A percentile compares a stretch with the other conserved stretches of the same genome.
phyloP scores from a whole-genome alignment of 2,797 vertebrate genomes.

The Pagetopsis macropterus region DNA sequence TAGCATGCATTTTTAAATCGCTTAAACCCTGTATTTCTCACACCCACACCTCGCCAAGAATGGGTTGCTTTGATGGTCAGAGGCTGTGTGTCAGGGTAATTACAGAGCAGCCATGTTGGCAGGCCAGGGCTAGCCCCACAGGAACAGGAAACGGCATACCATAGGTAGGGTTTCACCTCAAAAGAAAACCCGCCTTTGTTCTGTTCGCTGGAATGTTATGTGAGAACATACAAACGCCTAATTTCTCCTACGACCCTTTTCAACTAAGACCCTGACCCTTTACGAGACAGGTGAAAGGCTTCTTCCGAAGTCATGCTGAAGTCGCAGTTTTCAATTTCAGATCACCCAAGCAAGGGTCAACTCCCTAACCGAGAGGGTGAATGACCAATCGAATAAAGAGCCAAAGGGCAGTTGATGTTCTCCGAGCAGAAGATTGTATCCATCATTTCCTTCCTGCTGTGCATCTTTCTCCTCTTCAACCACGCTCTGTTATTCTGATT shows the following conservation, averaged over 20 bases:
- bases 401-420: slow-evolving; percentile 14
- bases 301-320: slow-evolving; percentile 32
- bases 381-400: slow-evolving; percentile 26
- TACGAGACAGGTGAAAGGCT: slow-evolving; percentile 67
- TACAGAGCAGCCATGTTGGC: slow-evolving; percentile 73
- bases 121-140: slow-evolving; percentile 36
- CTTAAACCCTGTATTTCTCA: slow-evolving; percentile 71
- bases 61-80: slow-evolving; percentile 67
- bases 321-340: slow-evolving; percentile 67
- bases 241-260: slow-evolving; percentile 70
- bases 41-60: slow-evolving; percentile 66
- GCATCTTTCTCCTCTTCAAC: slow-evolving; percentile 6
- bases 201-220: slow-evolving; percentile 52
- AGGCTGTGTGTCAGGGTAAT: slow-evolving; percentile 74
- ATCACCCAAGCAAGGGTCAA: slow-evolving; percentile 38
- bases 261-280: slow-evolving; percentile 68
- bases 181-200: slow-evolving; percentile 47
- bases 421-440: slow-evolving; percentile 15
- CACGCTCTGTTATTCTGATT: slow-evolving; percentile 26
- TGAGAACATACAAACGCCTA: slow-evolving; percentile 61
- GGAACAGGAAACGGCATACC: slow-evolving; percentile 45
- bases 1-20: slow-evolving; percentile 78
- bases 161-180: slow-evolving; percentile 69
- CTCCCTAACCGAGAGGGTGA: slow-evolving; percentile 40
- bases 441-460: slow-evolving; percentile 16